Evolutionary conservation across 1,140 invertebrate species (phyloP).

Genomic region (Leptopilina boulardi): DNA sequence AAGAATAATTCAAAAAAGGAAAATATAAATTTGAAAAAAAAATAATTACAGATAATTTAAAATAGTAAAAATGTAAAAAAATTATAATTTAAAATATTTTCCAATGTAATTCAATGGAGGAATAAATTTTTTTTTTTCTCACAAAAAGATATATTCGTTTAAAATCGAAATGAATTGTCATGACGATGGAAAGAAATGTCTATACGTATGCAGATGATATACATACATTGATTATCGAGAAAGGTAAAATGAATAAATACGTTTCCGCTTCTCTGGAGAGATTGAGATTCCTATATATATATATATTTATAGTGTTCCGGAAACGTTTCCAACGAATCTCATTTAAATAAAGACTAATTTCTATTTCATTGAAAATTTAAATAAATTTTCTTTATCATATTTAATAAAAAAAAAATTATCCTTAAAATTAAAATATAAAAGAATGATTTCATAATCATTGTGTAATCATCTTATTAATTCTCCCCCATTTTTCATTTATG

Average conservation of each 20-base stretch:
- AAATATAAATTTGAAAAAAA: too few relatives aligned
- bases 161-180: slow-evolving; percentile 2
- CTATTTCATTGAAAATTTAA: background rate
- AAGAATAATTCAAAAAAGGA: too few relatives aligned
- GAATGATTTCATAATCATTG: too few relatives aligned
- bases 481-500: too few relatives aligned
- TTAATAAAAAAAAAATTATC: background rate
- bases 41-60: too few relatives aligned
- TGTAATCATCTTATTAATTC: too few relatives aligned
- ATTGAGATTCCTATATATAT: background rate
- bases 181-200: background rate
- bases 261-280: too few relatives aligned
- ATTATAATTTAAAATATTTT: background rate
- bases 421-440: too few relatives aligned
- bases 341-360: background rate
- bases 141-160: background rate
- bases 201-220: background rate
- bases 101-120: background rate
- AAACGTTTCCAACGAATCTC: background rate
- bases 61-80: too few relatives aligned
- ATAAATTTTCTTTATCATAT: background rate
- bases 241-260: background rate
- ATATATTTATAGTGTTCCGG: too few relatives aligned
- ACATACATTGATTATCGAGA: slow-evolving; percentile 20
- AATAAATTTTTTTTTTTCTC: slow-evolving; percentile 17